Conservation (phyloP, 2,888 invertebrate genomes). For the Blastobasis adustella region DNA sequence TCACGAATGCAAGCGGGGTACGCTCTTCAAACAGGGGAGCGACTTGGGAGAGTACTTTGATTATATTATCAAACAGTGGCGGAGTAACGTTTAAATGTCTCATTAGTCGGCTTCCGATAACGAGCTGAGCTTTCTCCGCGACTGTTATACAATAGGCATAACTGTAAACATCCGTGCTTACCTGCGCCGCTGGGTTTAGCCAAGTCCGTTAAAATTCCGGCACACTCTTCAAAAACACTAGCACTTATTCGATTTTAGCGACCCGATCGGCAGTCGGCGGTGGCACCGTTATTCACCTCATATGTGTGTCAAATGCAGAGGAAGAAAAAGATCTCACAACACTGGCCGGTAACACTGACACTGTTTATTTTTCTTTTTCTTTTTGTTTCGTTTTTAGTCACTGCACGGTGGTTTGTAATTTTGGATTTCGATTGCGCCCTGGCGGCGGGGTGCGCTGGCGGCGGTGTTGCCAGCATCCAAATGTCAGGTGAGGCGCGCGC, state of each 20-base stretch:
- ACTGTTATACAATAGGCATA: conserved; percentile 64
- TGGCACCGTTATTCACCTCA: conserved; percentile 69
- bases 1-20: too few relatives aligned
- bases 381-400: conserved; percentile 10
- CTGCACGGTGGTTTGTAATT: conserved; percentile 11
- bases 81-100: conserved; percentile 1
- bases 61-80: too few relatives aligned
- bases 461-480: too few relatives aligned
- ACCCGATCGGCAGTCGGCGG: conserved; percentile 62
- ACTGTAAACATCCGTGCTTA: conserved; percentile 70
- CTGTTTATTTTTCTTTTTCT: conserved; percentile 28
- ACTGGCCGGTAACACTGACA: conserved; percentile 21
- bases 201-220: conserved; percentile 72
- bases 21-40: too few relatives aligned
- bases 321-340: conserved; percentile 43
- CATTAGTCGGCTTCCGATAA: conserved; percentile 18
- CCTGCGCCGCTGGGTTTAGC: conserved; percentile 46
- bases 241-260: conserved; percentile 66
- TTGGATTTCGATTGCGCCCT: conserved; percentile 25
- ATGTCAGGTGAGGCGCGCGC: conserved; percentile 20
- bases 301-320: conserved; percentile 65
- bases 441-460: conserved; percentile 17
- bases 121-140: conserved; percentile 38
- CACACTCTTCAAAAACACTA: conserved; percentile 61
- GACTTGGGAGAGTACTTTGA: too few relatives aligned